phyloP scores from a whole-genome alignment of 2,113 vertebrate genomes.

The Epinephelus lanceolatus region DNA sequence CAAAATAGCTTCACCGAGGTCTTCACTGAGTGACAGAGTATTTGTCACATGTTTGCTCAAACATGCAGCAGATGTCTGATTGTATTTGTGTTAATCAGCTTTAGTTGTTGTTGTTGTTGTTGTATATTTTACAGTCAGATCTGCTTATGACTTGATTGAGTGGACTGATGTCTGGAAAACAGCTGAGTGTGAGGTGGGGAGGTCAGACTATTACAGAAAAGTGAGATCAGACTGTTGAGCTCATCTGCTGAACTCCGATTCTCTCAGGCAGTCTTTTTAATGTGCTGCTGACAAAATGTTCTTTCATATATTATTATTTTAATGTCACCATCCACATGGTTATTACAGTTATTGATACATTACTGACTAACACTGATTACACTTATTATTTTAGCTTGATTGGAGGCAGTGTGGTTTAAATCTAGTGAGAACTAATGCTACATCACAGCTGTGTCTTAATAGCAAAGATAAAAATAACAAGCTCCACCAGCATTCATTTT shows the following conservation, averaged over 20 bases:
- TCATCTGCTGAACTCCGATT: background rate
- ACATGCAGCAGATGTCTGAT: constrained; percentile 23
- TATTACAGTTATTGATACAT: background rate
- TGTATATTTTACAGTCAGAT: constrained; percentile 3
- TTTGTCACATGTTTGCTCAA: background rate
- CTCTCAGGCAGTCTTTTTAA: background rate
- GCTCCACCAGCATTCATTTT: background rate
- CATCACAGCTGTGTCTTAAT: background rate
- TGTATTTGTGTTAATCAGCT: constrained; percentile 10
- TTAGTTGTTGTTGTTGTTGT: background rate
- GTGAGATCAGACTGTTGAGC: background rate
- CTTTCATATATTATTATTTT: background rate
- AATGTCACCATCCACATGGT: background rate
- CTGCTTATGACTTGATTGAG: background rate
- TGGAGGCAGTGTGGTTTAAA: background rate
- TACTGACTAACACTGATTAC: background rate
- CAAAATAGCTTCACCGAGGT: constrained; percentile 12
- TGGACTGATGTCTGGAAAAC: background rate
- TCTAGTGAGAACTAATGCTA: background rate
- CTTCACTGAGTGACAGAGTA: background rate
- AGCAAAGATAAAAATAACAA: background rate
- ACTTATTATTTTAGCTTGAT: background rate
- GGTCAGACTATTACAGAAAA: background rate
- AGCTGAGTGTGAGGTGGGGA: background rate
- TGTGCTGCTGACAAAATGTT: background rate